Base-by-base conservation (phyloP, 2,797 vertebrate genomes). In the Gorsachius magnificus region DNA sequence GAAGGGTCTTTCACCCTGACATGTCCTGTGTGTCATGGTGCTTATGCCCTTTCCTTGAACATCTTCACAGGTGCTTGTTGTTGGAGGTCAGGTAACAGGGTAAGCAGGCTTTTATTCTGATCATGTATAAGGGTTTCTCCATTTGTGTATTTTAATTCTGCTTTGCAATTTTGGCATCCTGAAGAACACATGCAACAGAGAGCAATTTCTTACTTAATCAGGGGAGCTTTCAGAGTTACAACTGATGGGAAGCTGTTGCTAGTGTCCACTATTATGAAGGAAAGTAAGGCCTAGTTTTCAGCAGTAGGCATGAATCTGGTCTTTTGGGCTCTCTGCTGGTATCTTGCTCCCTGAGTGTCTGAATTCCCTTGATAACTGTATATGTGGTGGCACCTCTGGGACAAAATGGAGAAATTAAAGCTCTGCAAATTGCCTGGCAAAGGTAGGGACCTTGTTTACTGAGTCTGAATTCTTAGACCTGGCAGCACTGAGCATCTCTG, bases 11-110 rank as follows among this genome's bases (percentile, higher is more conserved):
- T 58, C 21, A 16, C 78, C 29, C 45, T 43, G 50, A 16, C 5
- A 4, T 1, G 0, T 41, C 6, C 13, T 72, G 31, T 0, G 0
- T 41, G 28, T 48, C 38, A 28, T 8, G 3, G 3, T 57, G 36
- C 12, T 41, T 54, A 2, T 0, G 0, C 21, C 45, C 8, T 50
- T 50, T 61, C 31, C 43, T 87, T 72, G 17, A 50, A 13, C 45
- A 25, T 17, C 18, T 53, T 43, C 16, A 7, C 41, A 43, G 41
- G 41, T 43, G 41, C 41, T 46, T 41, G 0, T 50, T 50, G 5
- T 28, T 79, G 25, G 56, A 33, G 4, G 35, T 13, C 3, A 2
- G 21, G 33, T 35, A 75, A 35, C 6, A 29, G 10, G 28, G 26
- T 25, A 70, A 56, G 50, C 22, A 64, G 66, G 14, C 9, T 25